phyloP scores from a whole-genome alignment of 2,113 vertebrate species.

The Crotalus viridis region DNA sequence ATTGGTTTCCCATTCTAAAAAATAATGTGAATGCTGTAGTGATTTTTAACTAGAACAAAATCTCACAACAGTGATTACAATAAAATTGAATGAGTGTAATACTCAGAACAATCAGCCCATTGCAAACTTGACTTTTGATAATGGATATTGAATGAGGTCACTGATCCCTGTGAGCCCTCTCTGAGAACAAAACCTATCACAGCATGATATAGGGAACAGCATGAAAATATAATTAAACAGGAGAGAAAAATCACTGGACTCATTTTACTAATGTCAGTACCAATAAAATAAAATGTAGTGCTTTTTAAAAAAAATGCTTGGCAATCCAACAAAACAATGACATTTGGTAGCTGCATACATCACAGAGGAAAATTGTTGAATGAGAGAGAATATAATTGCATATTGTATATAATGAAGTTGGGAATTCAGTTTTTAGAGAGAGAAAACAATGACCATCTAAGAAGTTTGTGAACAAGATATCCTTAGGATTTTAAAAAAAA shows the following conservation, averaged over 20 bases:
- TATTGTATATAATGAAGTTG: not conserved
- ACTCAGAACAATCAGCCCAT: not conserved
- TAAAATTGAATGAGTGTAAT: not conserved
- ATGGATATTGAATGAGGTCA: not conserved
- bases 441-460: not conserved
- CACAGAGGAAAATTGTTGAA: not conserved
- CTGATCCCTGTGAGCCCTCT: not conserved
- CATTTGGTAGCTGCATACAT: not conserved
- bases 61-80: not conserved
- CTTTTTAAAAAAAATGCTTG: not conserved
- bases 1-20: not conserved
- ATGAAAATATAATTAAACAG: conserved; percentile 1
- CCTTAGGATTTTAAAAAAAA: not conserved
- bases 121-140: not conserved
- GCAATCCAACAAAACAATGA: not conserved
- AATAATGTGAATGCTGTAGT: not conserved
- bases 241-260: not conserved
- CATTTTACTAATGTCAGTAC: not conserved
- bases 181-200: conserved; percentile 6
- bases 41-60: conserved; percentile 14
- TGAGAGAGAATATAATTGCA: not conserved
- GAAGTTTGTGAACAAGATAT: not conserved
- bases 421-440: not conserved
- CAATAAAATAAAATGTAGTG: not conserved
- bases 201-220: not conserved